A percentile compares a stretch with the other conserved stretches of the same genome.
Evolutionary conservation across 1,140 invertebrate species (phyloP).

Genomic region (Capitella teleta): DNA sequence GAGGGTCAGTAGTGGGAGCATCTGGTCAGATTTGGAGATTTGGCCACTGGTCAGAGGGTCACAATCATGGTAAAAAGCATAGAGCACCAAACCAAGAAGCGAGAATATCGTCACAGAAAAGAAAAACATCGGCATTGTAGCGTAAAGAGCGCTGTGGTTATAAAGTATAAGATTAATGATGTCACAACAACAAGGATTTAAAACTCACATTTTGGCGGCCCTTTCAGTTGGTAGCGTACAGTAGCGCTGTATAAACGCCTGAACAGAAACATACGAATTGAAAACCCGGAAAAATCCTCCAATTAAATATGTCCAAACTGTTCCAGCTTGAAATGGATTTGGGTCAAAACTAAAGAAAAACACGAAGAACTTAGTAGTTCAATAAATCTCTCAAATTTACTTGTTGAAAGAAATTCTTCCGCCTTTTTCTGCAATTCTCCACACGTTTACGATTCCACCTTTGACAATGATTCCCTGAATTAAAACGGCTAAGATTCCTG

Average conservation of each 20-base stretch:
- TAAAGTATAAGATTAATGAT: too few species aligned
- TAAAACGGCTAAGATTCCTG: constrained; percentile 61
- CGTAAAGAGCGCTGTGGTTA: neutral
- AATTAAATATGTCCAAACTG: constrained; percentile 2
- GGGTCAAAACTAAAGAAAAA: constrained; percentile 11
- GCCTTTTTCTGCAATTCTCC: constrained; percentile 51
- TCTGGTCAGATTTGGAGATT: neutral
- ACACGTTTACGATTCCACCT: constrained; percentile 54
- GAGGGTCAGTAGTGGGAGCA: too few species aligned
- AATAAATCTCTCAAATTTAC: too few species aligned
- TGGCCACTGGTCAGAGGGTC: constrained; percentile 11
- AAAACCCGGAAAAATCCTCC: constrained; percentile 7
- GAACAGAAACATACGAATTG: neutral
- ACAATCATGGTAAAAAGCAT: constrained; percentile 13
- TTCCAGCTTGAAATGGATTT: neutral
- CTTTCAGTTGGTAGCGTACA: neutral
- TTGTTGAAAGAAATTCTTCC: constrained; percentile 53
- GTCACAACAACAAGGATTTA: too few species aligned
- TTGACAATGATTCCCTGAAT: constrained; percentile 52
- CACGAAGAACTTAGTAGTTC: too few species aligned
- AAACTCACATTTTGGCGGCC: constrained; percentile 6
- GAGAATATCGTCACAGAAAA: neutral
- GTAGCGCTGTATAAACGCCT: constrained; percentile 5
- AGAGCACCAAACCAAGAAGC: constrained; percentile 12
- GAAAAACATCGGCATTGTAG: neutral